Base-by-base conservation (phyloP, 2,797 vertebrate genomes). In the Amazona finschi region DNA sequence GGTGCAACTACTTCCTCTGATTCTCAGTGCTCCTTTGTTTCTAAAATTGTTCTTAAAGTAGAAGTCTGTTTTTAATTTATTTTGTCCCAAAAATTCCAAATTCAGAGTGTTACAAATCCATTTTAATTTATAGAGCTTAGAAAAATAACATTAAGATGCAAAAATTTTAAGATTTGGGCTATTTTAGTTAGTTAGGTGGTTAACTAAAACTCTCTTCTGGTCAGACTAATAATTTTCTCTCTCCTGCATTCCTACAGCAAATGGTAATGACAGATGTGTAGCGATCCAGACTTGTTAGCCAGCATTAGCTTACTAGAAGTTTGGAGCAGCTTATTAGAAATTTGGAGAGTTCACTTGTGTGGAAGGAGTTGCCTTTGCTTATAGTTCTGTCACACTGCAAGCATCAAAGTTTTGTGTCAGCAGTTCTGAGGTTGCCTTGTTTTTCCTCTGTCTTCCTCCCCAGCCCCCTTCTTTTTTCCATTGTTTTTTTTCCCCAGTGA, bases 21-120 rank as follows among this genome's bases (percentile, higher is more conserved):
- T 85, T 75, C 39, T 89, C 41, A 62, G 28, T 85, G 15, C 33
- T 89, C 14, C 31, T 87, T 30, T 65, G 31, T 85, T 95, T 58
- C 33, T 16, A 58, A 58, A 58, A 58, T 36, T 36, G 22, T 36
- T 58, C 57, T 36, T 36, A 20, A 61, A 61, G 18, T 39, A 20
- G 17, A 39, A 61, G 27, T 39, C 38, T 39, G 14, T 39, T 61
- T 39, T 61, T 20, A 65, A 61, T 88, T 81, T 83, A 11, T 20
- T 82, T 85, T 64, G 36, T 71, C n/a, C 33, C 22, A 9, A 10
- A 66, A 66, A 33, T 46, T 75, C 43, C 19, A 50, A 58, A 61
- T 58, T 75, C 43, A 36, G 46, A 31, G 21, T 33, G 10, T 46
- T 89, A 21, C 31, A 84, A 86, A 89, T 74, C 17, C 7, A 8